phyloP scores from a whole-genome alignment of 2,888 invertebrate species.

The Idaea aversata region DNA sequence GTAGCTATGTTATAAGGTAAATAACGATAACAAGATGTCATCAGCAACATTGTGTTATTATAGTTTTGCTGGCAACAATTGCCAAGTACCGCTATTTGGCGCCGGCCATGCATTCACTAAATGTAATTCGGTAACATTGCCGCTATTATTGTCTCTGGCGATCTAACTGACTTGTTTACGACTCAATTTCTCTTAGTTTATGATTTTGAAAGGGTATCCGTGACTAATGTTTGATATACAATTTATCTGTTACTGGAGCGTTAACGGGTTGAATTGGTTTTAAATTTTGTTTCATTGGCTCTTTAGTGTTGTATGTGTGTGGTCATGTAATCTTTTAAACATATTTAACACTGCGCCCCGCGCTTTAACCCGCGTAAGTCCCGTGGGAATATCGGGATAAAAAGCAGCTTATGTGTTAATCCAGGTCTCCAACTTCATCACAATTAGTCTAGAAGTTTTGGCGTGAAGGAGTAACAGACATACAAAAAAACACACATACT shows the following conservation, averaged over 20 bases:
- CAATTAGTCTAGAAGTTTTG: no score
- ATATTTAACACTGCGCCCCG: background rate
- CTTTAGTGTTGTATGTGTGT: background rate
- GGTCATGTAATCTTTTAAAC: background rate
- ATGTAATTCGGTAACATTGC: slow-evolving; percentile 51
- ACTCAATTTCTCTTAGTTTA: slow-evolving; percentile 39
- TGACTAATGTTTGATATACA: slow-evolving; percentile 6
- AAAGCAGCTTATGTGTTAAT: no score
- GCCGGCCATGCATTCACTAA: slow-evolving; percentile 31
- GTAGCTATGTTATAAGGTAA: background rate
- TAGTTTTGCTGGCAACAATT: slow-evolving; percentile 18
- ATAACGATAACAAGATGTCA: slow-evolving; percentile 10
- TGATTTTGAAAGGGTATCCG: slow-evolving; percentile 28
- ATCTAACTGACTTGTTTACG: slow-evolving; percentile 44
- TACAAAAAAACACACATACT: no score
- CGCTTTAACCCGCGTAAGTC: background rate
- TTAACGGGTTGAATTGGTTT: background rate
- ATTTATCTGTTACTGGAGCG: background rate
- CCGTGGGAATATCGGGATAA: background rate
- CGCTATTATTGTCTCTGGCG: slow-evolving; percentile 52
- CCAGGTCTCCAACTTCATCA: no score
- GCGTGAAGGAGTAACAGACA: no score
- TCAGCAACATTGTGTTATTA: slow-evolving; percentile 9
- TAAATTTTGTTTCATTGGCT: background rate
- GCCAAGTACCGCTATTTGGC: slow-evolving; percentile 37